Evolutionary conservation across 2,888 invertebrate species (phyloP), one percentile per base, ranked within the genome.

Genomic region (Drosophila vallismaia): DNA sequence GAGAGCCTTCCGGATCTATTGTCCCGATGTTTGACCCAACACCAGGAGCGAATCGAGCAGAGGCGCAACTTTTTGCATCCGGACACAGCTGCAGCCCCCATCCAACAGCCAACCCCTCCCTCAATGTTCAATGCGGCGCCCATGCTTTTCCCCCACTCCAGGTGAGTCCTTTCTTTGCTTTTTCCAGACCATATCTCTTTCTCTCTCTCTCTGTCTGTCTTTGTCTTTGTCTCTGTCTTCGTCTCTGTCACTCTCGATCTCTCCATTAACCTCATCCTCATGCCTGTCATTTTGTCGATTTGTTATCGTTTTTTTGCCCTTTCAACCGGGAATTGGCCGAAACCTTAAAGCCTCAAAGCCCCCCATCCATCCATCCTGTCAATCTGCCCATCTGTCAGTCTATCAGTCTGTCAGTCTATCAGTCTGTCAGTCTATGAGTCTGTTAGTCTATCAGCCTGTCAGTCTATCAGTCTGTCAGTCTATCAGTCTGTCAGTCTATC

Each of bases 61-160:
- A 92, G 96, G 74, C 94, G 95, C 73, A 96, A 97, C 92, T 97
- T 96, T 92, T 93, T 97, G 74, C 97, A 97, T 92, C 97, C 97
- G 49, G 97, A 97, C 90, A 95, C 96, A 69, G 97, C 97, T 72
- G 96, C 95, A 50, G 92, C 86, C 44, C 88, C 88, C 76, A 93
- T 92, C 80, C 93, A 92, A 73, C 90, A 86, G 78, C 87, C 88
- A 77, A 93, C 92, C 57, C 93, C 93, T 57, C 94, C 92, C 85
- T 85, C 91, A 58, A 92, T 93, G 74, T 90, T 90, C 77, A 93
- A 92, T 70, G 75, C 89, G 33, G 92, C 93, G 68, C 92, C 93
- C 79, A 89, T 90, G 89, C 92, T 93, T 77, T 93, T 94, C 78
- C 93, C 94, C 76, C 94, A 94, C 89, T 92, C 93, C 77, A 94